Percentiles rank a stretch among this genome's conserved stretches.
phyloP scores from a whole-genome alignment of 2,797 vertebrate species.

The Phrynocephalus guinanensis region DNA sequence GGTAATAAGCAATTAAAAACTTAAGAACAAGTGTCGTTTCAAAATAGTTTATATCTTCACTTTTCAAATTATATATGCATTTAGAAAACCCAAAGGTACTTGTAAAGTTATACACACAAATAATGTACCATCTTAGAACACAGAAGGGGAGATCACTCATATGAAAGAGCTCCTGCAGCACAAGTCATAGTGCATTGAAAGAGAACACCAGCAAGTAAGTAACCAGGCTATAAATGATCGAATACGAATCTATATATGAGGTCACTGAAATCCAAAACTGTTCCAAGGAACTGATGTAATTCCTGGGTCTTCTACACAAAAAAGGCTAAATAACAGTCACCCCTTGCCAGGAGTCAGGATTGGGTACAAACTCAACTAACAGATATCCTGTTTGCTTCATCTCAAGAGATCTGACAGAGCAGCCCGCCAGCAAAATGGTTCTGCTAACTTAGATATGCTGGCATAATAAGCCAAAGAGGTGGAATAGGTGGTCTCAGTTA shows the following conservation, averaged over 20 bases:
- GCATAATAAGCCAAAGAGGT: no score
- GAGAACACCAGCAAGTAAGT: neutral
- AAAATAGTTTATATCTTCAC: constrained; percentile 34
- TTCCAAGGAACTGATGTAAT: neutral
- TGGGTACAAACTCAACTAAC: neutral
- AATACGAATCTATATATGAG: neutral
- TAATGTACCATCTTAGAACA: neutral
- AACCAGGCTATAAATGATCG: neutral
- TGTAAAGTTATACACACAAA: neutral
- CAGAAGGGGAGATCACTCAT: neutral
- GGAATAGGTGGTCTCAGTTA: no score
- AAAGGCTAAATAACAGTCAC: neutral
- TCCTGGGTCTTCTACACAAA: neutral
- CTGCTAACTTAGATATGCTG: no score
- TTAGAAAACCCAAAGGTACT: neutral
- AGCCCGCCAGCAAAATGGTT: no score
- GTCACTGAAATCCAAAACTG: neutral
- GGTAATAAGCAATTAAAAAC: constrained; percentile 26
- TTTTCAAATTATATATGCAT: neutral
- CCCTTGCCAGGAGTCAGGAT: neutral
- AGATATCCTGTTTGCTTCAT: no score
- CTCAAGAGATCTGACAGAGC: no score
- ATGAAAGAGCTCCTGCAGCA: neutral
- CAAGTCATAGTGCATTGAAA: neutral
- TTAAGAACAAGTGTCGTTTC: constrained; percentile 50